phyloP scores from a whole-genome alignment of 2,113 vertebrate species.

The Ellobius talpinus region DNA sequence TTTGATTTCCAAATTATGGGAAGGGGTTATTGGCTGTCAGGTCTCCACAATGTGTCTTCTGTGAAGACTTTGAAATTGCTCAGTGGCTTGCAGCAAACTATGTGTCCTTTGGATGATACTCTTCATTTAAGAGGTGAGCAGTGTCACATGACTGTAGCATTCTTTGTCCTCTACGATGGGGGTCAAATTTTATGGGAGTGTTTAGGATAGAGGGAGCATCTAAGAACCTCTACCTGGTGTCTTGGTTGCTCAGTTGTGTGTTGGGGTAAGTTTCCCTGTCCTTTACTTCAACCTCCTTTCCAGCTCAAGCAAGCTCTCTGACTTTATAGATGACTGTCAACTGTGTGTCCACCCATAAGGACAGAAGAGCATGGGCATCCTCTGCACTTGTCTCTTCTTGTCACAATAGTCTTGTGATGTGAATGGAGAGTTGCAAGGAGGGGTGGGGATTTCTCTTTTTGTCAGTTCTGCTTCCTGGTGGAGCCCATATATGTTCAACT shows the following conservation, averaged over 20 bases:
- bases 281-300: constrained; percentile 16
- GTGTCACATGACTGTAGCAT: neutral
- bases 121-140: neutral
- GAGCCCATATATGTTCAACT: neutral
- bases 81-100: neutral
- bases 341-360: neutral
- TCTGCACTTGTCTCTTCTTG: neutral
- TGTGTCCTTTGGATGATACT: neutral
- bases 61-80: constrained; percentile 23
- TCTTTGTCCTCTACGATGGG: neutral
- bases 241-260: neutral
- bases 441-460: neutral
- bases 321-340: neutral
- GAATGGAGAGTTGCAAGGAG: no score
- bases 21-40: neutral
- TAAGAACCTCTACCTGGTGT: neutral
- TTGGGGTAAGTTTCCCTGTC: neutral
- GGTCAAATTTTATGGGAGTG: neutral
- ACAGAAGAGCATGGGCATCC: neutral
- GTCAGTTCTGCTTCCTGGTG: neutral
- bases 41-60: neutral
- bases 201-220: neutral
- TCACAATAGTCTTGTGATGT: neutral
- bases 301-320: constrained; percentile 10
- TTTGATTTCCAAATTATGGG: constrained; percentile 6